Percentiles rank a stretch among this genome's conserved stretches.
Conservation (phyloP, 1,140 invertebrate species). For the Polypedilum vanderplanki region DNA sequence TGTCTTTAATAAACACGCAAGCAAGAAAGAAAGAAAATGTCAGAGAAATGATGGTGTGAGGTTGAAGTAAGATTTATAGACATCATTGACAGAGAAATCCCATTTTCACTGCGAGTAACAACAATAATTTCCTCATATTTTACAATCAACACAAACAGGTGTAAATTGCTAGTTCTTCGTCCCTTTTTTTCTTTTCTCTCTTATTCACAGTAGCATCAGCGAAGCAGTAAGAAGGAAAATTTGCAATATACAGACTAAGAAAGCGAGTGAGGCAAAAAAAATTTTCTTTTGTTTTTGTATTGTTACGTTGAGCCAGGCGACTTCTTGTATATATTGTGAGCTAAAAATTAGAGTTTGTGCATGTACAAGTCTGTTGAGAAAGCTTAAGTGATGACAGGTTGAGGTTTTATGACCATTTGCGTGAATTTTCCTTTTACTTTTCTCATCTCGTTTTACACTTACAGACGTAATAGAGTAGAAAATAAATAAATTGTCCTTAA, state of each 20-base stretch:
- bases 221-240: not conserved
- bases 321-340: not conserved
- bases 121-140: not conserved
- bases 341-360: not conserved
- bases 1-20: no score
- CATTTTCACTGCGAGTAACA: not conserved
- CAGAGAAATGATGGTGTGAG: not conserved
- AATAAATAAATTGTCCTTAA: not conserved
- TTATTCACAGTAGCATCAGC: not conserved
- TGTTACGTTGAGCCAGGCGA: not conserved
- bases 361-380: not conserved
- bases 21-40: no score
- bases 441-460: not conserved
- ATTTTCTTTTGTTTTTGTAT: not conserved
- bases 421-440: not conserved
- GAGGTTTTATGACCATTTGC: not conserved
- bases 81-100: conserved; percentile 10
- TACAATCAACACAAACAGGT: conserved; percentile 13
- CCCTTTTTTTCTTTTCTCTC: not conserved
- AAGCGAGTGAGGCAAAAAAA: no score
- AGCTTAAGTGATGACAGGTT: conserved; percentile 26
- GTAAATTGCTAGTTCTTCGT: conserved; percentile 11
- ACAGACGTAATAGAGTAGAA: not conserved
- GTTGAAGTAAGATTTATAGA: not conserved
- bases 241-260: no score